Evolutionary conservation across 2,888 invertebrate genomes (phyloP).

Genomic region (Brachypalpus laphriformis): DNA sequence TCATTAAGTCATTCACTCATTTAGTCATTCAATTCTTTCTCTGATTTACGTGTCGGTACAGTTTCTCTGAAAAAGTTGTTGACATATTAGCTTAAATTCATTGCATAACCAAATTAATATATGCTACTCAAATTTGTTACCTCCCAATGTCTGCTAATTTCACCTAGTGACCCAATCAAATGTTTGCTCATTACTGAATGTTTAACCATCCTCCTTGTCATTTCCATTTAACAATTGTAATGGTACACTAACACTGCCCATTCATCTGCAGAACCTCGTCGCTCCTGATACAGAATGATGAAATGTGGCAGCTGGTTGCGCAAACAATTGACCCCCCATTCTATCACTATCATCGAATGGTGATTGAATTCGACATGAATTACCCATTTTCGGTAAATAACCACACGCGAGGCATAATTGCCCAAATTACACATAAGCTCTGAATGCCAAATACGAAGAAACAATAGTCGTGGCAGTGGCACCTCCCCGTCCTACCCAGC

Average conservation of each 20-base stretch:
- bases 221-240: background rate
- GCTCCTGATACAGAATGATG: background rate
- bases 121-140: background rate
- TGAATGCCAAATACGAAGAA: slow-evolving; percentile 12
- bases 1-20: too few relatives aligned
- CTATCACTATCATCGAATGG: slow-evolving; percentile 25
- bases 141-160: background rate
- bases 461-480: slow-evolving; percentile 1
- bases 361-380: slow-evolving; percentile 62
- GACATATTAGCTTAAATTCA: too few relatives aligned
- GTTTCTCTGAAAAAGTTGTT: too few relatives aligned
- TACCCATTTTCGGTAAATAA: slow-evolving; percentile 52
- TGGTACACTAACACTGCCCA: background rate
- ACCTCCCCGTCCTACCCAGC: background rate
- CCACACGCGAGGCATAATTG: slow-evolving; percentile 54
- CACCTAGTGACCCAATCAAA: background rate
- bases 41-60: too few relatives aligned
- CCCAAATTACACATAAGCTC: slow-evolving; percentile 52
- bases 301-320: slow-evolving; percentile 31
- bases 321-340: slow-evolving; percentile 35
- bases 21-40: too few relatives aligned
- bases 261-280: background rate
- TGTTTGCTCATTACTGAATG: slow-evolving; percentile 1
- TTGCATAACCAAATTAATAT: too few relatives aligned
- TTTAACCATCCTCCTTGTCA: slow-evolving; percentile 2